phyloP scores from a whole-genome alignment of 2,888 invertebrate genomes.

The Apeira syringaria region DNA sequence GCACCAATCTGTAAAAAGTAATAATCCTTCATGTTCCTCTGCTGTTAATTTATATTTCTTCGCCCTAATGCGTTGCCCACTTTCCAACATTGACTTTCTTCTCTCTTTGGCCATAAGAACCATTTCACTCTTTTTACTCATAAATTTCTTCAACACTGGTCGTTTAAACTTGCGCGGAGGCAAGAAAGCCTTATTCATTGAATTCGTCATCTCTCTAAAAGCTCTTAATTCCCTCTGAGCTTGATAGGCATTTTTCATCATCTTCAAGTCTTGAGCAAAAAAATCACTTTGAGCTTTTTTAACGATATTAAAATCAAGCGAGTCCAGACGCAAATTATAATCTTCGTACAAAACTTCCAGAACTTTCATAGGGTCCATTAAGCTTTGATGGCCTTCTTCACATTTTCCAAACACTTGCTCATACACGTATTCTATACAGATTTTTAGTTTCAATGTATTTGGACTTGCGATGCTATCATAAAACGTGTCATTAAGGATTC shows the following conservation, averaged over 20 bases:
- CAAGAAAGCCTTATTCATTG: constrained; percentile 74
- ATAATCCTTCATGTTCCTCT: constrained; percentile 63
- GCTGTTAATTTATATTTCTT: constrained; percentile 56
- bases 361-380: constrained; percentile 75
- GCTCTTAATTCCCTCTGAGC: constrained; percentile 69
- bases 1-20: constrained; percentile 73
- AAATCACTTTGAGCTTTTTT: constrained; percentile 68
- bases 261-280: constrained; percentile 70
- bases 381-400: constrained; percentile 71
- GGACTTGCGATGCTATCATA: constrained; percentile 71
- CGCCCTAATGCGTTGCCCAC: constrained; percentile 41
- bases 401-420: constrained; percentile 75
- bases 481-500: constrained; percentile 67
- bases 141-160: constrained; percentile 57
- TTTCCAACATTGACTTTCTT: constrained; percentile 39
- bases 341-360: constrained; percentile 75
- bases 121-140: constrained; percentile 59
- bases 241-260: constrained; percentile 67
- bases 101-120: constrained; percentile 49
- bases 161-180: constrained; percentile 58
- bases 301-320: constrained; percentile 70
- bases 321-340: constrained; percentile 67
- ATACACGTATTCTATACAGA: constrained; percentile 76
- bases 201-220: constrained; percentile 72
- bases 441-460: constrained; percentile 64